Evolutionary conservation across 1,140 invertebrate genomes (phyloP).

Genomic region (Drosophila obscura): DNA sequence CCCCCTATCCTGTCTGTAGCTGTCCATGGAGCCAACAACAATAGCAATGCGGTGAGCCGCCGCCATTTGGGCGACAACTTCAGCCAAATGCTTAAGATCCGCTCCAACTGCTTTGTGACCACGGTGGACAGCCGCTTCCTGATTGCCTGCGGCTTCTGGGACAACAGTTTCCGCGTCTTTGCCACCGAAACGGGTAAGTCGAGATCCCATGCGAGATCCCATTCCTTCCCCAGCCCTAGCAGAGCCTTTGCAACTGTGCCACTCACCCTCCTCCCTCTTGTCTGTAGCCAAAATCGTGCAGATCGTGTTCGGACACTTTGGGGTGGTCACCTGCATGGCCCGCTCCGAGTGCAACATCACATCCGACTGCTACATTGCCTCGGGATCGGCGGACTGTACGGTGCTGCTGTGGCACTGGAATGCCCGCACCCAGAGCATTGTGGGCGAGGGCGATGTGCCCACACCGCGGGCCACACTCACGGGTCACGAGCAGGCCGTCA

Average conservation of each 20-base stretch:
- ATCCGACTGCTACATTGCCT: constrained; percentile 99
- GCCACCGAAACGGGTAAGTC: constrained; percentile 95
- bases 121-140: constrained; percentile 98
- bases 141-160: constrained; percentile 99
- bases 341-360: constrained; percentile 99
- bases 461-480: constrained; percentile 98
- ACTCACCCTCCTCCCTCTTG: neutral
- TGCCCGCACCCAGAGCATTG: constrained; percentile 96
- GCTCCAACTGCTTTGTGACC: constrained; percentile 97
- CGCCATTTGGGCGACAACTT: constrained; percentile 98
- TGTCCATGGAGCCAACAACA: constrained; percentile 81
- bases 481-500: constrained; percentile 97
- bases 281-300: constrained; percentile 95
- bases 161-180: constrained; percentile 99
- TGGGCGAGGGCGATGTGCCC: constrained; percentile 97
- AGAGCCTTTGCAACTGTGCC: constrained; percentile 12
- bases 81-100: constrained; percentile 96
- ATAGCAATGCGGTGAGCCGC: constrained; percentile 87
- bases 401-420: constrained; percentile 99
- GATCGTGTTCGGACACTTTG: constrained; percentile 99
- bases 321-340: constrained; percentile 98
- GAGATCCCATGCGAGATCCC: too few relatives aligned
- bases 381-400: constrained; percentile 98
- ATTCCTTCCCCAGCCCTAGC: neutral
- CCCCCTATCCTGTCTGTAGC: constrained; percentile 15